A percentile compares a stretch with the other conserved stretches of the same genome.
Evolutionary conservation across 2,113 vertebrate genomes (phyloP).

Genomic region (Malurus cyaneus): DNA sequence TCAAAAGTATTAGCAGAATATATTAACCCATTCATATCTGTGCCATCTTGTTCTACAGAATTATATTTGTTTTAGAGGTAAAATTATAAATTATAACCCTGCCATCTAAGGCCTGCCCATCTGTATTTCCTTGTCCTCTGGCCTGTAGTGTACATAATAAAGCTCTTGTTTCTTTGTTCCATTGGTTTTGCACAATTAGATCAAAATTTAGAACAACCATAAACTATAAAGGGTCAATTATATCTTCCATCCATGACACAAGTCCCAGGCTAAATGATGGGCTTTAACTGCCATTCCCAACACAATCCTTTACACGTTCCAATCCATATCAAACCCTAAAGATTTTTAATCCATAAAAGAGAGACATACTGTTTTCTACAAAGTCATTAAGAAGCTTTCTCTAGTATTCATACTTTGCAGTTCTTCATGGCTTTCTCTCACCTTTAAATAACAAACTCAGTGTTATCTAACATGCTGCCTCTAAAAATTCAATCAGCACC

Average conservation of each 20-base stretch:
- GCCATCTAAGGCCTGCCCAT: neutral
- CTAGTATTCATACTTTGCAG: neutral
- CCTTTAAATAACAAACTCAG: neutral
- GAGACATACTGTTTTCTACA: neutral
- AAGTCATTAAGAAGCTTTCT: neutral
- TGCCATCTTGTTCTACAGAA: neutral
- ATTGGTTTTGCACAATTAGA: neutral
- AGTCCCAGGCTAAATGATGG: neutral
- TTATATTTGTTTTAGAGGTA: neutral
- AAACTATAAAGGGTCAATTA: neutral
- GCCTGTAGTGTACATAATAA: neutral
- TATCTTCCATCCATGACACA: neutral
- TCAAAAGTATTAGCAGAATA: neutral
- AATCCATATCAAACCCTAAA: neutral
- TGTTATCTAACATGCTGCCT: neutral
- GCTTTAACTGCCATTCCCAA: neutral
- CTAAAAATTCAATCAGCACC: neutral
- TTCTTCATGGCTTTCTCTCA: neutral
- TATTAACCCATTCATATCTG: neutral
- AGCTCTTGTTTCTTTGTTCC: neutral
- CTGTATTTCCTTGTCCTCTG: neutral
- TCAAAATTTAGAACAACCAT: neutral
- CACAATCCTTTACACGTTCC: neutral
- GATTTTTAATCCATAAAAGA: neutral
- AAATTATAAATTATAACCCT: neutral